phyloP scores from a whole-genome alignment of 1,140 invertebrate genomes.

The Euwallacea similis region DNA sequence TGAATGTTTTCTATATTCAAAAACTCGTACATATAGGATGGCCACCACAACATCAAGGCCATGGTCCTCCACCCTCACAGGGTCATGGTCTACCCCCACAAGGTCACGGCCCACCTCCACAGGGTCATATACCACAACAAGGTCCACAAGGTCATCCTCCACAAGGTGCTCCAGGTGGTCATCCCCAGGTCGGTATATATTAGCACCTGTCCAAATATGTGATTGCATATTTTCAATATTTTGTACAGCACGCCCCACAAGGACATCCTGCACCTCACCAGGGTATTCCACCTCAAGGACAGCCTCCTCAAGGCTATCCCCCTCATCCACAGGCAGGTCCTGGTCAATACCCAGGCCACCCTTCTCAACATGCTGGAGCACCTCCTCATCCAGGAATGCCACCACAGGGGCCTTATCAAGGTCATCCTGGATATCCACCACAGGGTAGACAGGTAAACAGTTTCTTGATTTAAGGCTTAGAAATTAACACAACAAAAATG shows the following conservation, averaged over 20 bases:
- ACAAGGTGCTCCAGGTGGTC: conserved; percentile 1
- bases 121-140: conserved; percentile 3
- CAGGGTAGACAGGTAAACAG: conserved; percentile 22
- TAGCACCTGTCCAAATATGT: neutral
- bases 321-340: conserved; percentile 29
- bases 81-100: conserved; percentile 16
- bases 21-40: conserved; percentile 7
- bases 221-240: neutral
- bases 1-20: neutral
- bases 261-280: conserved; percentile 24
- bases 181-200: conserved; percentile 1
- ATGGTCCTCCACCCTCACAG: conserved; percentile 21
- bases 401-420: conserved; percentile 37
- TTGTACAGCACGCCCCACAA: conserved; percentile 13
- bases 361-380: conserved; percentile 19
- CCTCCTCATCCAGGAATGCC: conserved; percentile 38
- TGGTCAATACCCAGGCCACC: conserved; percentile 24
- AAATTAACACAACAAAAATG: neutral
- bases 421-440: conserved; percentile 31
- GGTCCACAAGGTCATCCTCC: conserved; percentile 7
- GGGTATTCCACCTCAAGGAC: conserved; percentile 10
- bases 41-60: conserved; percentile 26
- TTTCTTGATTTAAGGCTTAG: conserved; percentile 4
- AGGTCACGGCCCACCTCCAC: conserved; percentile 16
- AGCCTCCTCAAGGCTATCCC: conserved; percentile 28